Base-by-base conservation (phyloP, 2,797 vertebrate species). In the Champsocephalus esox region DNA sequence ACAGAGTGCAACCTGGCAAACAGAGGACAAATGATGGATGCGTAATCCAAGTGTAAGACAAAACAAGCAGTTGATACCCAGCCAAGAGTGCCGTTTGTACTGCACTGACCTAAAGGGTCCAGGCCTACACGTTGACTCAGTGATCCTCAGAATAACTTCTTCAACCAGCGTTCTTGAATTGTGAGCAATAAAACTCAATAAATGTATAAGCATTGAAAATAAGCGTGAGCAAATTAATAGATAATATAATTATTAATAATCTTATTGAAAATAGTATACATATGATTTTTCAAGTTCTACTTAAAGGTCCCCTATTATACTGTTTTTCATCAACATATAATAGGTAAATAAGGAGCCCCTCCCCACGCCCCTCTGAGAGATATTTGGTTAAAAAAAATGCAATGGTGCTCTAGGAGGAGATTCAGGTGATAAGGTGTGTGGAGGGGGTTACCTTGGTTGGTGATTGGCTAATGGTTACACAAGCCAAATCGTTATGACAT, bases 11-110 rank as follows among this genome's bases (percentile, higher is more conserved):
- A 21, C 62, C 69, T 85, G 74, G 72, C 82, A 86, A 62, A 80
- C 38, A 71, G 60, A 86, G 66, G 69, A 66, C 12, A 6, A 77
- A 66, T 24, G 28, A 75, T 80, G 63, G 73, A 81, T 62, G 77
- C 72, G 69, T 79, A 79, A 75, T 43, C 75, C 74, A 79, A 78
- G 76, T 66, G 82, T 73, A 85, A 77, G 72, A 81, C 77, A 71
- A 70, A 84, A 54, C 46, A 49, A 66, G 56, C 77, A 70, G 62
- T 73, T 85, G 80, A 89, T 70, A 55, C 46, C 32, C 21, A 24
- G 85, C 89, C 89, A 92, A 83, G 64, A 84, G 87, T 85, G 84
- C 34, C 79, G 85, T 81, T 89, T 77, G 60, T 69, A 73, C 77
- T 75, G 54, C 79, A 77, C 51, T 83, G 66, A 86, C 50, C 74